phyloP scores from a whole-genome alignment of 1,140 invertebrate genomes.

The Cyphomyrmex costatus region DNA sequence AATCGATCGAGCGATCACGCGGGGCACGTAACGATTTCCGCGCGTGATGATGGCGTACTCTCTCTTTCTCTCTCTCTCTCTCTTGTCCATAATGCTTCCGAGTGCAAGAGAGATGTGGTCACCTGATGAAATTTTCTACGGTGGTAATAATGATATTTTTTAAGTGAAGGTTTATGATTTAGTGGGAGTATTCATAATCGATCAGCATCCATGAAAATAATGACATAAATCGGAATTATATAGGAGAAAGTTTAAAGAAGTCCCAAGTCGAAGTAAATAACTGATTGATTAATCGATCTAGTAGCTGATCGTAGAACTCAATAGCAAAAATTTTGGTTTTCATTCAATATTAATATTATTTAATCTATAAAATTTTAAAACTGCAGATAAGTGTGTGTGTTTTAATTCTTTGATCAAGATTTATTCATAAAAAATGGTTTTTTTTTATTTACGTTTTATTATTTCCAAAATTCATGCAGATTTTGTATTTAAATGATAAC shows the following conservation, averaged over 20 bases:
- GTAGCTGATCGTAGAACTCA: background rate
- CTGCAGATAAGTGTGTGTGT: no score
- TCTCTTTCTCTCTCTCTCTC: no score
- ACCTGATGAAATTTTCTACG: constrained; percentile 6
- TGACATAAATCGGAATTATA: background rate
- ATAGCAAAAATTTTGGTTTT: background rate
- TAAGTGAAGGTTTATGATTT: background rate
- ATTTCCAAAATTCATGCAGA: background rate
- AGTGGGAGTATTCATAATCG: background rate
- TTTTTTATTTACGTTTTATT: background rate
- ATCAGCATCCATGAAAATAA: background rate
- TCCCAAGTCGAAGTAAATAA: background rate
- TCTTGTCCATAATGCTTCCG: constrained; percentile 10
- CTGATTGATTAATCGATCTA: background rate
- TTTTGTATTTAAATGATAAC: background rate
- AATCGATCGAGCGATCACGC: constrained; percentile 51
- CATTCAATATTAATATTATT: background rate
- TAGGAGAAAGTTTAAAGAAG: background rate
- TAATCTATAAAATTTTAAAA: background rate
- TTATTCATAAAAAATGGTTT: background rate
- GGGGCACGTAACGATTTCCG: constrained; percentile 34
- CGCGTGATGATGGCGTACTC: constrained; percentile 17
- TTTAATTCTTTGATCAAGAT: background rate
- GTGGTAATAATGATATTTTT: background rate
- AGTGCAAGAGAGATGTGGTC: background rate